These are phyloP conservation scores for Archilochus colubris DNA, from an alignment of 2,113 vertebrate genomes.

Conservation along the genomic window DNA sequence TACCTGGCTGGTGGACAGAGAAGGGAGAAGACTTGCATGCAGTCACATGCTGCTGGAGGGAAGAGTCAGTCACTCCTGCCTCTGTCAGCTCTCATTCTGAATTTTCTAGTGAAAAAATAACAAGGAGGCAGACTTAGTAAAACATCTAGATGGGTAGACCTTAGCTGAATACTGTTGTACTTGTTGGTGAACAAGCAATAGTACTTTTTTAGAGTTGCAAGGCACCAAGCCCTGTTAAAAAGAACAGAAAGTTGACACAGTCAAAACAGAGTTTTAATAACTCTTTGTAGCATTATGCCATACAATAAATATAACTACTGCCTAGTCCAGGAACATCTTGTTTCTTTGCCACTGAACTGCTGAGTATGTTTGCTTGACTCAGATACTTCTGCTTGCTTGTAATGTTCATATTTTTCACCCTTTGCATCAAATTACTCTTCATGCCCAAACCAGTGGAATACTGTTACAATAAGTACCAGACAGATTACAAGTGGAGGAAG, in stretches of 20 bases:
- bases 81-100: neutral
- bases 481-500: neutral
- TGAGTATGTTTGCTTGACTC: neutral
- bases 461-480: neutral
- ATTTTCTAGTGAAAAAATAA: neutral
- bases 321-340: neutral
- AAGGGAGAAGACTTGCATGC: neutral
- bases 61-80: neutral
- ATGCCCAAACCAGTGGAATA: neutral
- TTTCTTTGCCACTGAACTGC: neutral
- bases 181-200: neutral
- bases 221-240: neutral
- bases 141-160: neutral
- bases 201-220: neutral
- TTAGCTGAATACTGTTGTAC: neutral
- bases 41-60: neutral
- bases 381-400: neutral
- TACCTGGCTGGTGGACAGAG: fast-evolving
- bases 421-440: neutral
- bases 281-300: neutral
- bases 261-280: neutral
- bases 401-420: neutral
- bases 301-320: neutral
- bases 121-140: neutral
- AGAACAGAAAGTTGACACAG: neutral